Evolutionary conservation across 2,888 invertebrate genomes (phyloP), one percentile per base, ranked within the genome.

Genomic region (Chymomyza caudatula): DNA sequence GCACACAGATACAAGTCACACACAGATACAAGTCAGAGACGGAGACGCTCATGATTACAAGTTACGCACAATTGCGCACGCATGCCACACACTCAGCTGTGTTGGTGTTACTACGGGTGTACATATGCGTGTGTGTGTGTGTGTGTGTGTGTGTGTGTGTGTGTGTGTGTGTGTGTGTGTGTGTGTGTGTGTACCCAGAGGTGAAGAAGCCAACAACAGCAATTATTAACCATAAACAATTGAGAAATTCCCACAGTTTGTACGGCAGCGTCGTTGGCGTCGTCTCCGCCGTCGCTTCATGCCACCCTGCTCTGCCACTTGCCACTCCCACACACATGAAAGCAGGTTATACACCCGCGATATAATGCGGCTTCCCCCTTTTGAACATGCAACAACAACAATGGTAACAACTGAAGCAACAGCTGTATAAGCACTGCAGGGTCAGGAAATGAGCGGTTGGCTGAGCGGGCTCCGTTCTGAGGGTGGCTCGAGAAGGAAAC

Each of bases 171-270:
- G 63, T 67, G 55, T 29, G 64, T 58, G 52, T 69, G 54, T 37
- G 42, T 37, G 29, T 20, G 15, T 23, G 19, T n/a, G 44, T 22
- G 8, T 19, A 61, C n/a, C 62, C 65, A 54, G 69, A 80, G 81
- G 84, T 81, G 84, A 84, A 72, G 80, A 80, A 80, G 80, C 81
- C 80, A 80, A 80, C 82, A 85, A 85, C 78, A 83, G 79, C 85
- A 85, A 84, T 84, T 84, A 84, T 84, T 79, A 82, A 76, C 70
- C 85, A 81, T 77, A 77, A 87, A 84, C 87, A 87, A 87, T 87
- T 84, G 83, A 85, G 81, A 86, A 85, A 75, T 87, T 87, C 87
- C 85, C 87, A 87, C 87, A 87, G 85, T 86, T 74, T 61, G 60
- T 49, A 58, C 52, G 53, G 42, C 37, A 37, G 3, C 17, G 54